Percentiles rank a stretch among this genome's conserved stretches.
Conservation (phyloP, 53 echinoderm and acorn worm genomes). For the Mesocentrotus franciscanus region DNA sequence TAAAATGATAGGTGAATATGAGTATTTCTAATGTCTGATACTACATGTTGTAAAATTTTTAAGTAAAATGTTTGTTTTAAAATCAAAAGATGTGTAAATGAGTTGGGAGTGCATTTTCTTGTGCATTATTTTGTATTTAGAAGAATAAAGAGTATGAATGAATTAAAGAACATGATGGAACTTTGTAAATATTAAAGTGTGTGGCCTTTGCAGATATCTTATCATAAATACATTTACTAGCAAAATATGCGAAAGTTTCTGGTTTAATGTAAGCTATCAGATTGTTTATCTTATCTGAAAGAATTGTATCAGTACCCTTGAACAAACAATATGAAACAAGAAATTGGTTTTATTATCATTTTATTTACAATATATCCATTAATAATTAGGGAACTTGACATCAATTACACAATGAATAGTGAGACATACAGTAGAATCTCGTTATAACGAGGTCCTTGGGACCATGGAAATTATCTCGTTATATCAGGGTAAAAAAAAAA, state of each 20-base stretch:
- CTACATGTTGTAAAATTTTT: not conserved
- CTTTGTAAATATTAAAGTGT: not conserved
- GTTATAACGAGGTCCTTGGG: too few species aligned
- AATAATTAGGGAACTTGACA: not conserved
- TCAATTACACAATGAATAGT: not conserved
- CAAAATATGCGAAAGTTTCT: not conserved
- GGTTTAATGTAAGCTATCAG: not conserved
- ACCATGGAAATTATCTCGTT: too few species aligned
- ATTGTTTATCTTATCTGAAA: too few species aligned
- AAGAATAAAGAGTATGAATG: not conserved
- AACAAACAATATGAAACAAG: not conserved
- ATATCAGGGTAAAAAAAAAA: too few species aligned
- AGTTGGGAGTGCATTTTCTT: not conserved
- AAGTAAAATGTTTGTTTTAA: not conserved
- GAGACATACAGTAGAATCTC: too few species aligned
- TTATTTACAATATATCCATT: constrained; percentile 35
- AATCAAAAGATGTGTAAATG: not conserved
- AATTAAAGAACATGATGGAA: not conserved
- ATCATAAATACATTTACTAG: too few species aligned
- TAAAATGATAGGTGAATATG: not conserved
- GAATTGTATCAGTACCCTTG: not conserved
- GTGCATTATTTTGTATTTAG: too few species aligned
- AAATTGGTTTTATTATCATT: not conserved
- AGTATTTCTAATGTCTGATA: too few species aligned
- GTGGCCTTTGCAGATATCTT: not conserved